These are phyloP conservation scores for Aspiorhynchus laticeps DNA, from an alignment of 2,113 vertebrate species.

Conservation along the genomic window DNA sequence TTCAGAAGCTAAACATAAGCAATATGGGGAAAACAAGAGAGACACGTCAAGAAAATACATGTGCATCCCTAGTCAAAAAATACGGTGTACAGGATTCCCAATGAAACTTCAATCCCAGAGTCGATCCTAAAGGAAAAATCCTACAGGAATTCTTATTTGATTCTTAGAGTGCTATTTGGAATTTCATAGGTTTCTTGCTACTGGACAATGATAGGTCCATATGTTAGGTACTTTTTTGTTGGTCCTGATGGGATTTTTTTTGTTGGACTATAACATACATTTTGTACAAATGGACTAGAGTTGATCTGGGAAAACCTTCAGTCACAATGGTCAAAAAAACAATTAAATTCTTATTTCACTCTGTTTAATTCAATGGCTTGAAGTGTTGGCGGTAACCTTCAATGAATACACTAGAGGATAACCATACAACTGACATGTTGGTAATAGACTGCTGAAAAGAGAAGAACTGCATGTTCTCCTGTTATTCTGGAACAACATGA, in stretches of 20 bases:
- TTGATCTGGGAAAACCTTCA: no score
- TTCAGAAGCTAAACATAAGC: slow-evolving; percentile 63
- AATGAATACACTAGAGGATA: no score
- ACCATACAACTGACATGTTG: background rate
- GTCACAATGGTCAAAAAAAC: background rate
- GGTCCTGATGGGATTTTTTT: no score
- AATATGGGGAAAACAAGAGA: slow-evolving; percentile 70
- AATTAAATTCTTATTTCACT: no score
- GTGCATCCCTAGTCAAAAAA: slow-evolving; percentile 17
- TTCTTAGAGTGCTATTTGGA: background rate
- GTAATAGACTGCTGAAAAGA: background rate
- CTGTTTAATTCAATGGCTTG: no score
- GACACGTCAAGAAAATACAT: slow-evolving; percentile 64
- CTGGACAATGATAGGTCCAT: background rate
- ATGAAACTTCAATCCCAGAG: background rate
- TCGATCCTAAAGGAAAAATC: background rate
- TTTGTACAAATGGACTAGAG: no score
- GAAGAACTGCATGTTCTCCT: background rate
- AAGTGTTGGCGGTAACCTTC: background rate
- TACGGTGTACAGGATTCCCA: background rate
- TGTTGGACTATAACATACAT: no score
- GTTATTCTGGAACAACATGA: background rate
- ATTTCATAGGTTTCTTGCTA: background rate
- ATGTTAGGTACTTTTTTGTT: no score
- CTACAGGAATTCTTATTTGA: background rate